These are phyloP conservation scores for Serrognathus titanus DNA, from an alignment of 2,888 invertebrate genomes.

Conservation along the genomic window DNA sequence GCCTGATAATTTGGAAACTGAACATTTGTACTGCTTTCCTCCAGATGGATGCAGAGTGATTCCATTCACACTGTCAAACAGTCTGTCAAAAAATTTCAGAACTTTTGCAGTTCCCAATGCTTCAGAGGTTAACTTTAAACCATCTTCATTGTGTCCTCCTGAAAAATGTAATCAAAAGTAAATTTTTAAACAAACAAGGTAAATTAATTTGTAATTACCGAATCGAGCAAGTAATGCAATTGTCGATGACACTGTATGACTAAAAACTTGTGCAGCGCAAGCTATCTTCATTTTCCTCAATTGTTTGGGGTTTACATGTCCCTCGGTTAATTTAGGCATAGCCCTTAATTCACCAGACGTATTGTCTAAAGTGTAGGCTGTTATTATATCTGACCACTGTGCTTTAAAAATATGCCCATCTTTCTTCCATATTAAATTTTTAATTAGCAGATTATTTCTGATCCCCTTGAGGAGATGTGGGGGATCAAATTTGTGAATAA, in stretches of 20 bases:
- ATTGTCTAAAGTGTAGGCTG: neutral
- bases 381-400: neutral
- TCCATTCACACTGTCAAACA: no score
- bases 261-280: neutral
- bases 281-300: neutral
- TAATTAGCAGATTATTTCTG: neutral
- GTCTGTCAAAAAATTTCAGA: no score
- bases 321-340: neutral
- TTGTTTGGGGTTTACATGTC: neutral
- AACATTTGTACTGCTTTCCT: no score
- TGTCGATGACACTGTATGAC: neutral
- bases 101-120: no score
- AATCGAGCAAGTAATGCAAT: neutral
- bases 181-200: no score
- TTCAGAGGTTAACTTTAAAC: no score
- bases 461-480: constrained; percentile 8
- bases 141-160: no score
- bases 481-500: constrained; percentile 4
- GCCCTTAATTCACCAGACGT: neutral
- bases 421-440: neutral
- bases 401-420: neutral
- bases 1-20: no score
- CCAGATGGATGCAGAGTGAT: no score
- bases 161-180: no score
- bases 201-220: neutral